Percentiles rank a stretch among this genome's conserved stretches.
Conservation (phyloP, 1,140 invertebrate genomes). For the Thaumatotibia leucotreta region DNA sequence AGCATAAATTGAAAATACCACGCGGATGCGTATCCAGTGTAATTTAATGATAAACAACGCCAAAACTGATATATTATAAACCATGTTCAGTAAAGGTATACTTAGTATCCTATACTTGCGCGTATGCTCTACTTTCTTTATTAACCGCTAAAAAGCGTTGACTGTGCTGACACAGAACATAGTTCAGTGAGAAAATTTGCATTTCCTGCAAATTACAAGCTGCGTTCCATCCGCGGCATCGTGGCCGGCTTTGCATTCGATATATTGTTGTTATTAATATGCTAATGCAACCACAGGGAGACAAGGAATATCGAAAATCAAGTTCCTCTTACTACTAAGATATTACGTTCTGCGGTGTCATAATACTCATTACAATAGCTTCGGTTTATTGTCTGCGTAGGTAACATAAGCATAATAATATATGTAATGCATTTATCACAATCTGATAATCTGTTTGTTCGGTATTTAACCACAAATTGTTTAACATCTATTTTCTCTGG, state of each 20-base stretch:
- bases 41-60: background rate
- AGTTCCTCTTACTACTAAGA: background rate
- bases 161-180: conserved; percentile 7
- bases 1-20: background rate
- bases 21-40: background rate
- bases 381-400: background rate
- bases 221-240: background rate
- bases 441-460: background rate
- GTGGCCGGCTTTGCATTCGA: background rate
- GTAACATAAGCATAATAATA: background rate
- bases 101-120: too few relatives aligned
- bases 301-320: background rate
- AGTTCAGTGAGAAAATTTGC: background rate
- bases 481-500: conserved; percentile 31
- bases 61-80: background rate
- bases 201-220: conserved; percentile 12
- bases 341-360: background rate
- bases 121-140: background rate
- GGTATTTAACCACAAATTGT: conserved; percentile 13
- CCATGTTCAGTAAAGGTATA: background rate
- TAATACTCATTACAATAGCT: background rate
- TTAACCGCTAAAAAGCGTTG: background rate
- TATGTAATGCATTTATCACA: background rate
- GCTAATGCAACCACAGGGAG: background rate
- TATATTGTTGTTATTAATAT: conserved; percentile 5